Evolutionary conservation across 2,797 vertebrate species (phyloP).

Genomic region (Chelon auratus): DNA sequence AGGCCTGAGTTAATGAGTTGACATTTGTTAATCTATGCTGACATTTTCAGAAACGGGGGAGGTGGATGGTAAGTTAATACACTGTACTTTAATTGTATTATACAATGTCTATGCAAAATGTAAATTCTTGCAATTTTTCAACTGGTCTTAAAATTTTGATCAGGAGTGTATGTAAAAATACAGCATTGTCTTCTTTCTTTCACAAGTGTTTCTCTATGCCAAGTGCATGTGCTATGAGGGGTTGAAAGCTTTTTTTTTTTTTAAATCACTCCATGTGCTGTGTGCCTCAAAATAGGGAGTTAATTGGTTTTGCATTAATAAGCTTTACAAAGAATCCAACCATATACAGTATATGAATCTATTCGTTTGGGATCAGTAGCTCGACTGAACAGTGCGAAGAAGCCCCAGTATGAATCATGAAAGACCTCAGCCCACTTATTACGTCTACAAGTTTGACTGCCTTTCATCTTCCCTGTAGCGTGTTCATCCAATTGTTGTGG

Average conservation of each 20-base stretch:
- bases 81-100: no score
- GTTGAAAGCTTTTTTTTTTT: background rate
- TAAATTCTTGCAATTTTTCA: no score
- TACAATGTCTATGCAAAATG: no score
- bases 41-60: no score
- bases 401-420: conserved; percentile 68
- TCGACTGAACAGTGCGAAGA: conserved; percentile 65
- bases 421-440: conserved; percentile 72
- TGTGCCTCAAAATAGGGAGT: conserved; percentile 26
- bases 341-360: conserved; percentile 36
- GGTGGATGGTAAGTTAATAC: no score
- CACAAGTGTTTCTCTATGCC: background rate
- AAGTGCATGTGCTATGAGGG: conserved; percentile 4
- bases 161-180: background rate
- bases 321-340: conserved; percentile 57
- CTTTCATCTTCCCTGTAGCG: conserved; percentile 71
- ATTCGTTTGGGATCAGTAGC: conserved; percentile 59
- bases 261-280: background rate
- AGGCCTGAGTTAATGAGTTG: no score
- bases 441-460: conserved; percentile 67
- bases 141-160: no score
- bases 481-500: conserved; percentile 67
- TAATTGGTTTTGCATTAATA: conserved; percentile 53
- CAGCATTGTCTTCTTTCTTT: background rate
- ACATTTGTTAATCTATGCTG: no score